Evolutionary conservation across 2,888 invertebrate species (phyloP).

Genomic region (Pristionchus fissidentatus): DNA sequence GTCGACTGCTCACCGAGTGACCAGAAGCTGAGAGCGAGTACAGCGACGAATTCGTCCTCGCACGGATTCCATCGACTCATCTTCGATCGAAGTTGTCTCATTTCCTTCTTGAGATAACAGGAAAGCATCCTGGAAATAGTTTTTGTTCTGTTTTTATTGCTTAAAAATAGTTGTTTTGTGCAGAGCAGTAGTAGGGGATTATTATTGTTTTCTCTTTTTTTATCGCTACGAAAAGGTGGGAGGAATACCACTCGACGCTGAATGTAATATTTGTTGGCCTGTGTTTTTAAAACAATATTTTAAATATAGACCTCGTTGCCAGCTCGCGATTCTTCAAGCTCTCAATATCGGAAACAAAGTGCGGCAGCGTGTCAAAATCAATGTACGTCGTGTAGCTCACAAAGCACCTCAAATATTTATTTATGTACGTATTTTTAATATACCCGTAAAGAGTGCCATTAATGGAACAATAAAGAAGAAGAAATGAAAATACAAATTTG

Average conservation of each 20-base stretch:
- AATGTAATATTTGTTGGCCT: too few species aligned
- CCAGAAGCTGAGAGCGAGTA: slow-evolving; percentile 10
- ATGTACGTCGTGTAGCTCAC: slow-evolving; percentile 3
- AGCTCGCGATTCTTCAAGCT: neutral
- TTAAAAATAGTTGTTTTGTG: neutral
- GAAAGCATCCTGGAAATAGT: neutral
- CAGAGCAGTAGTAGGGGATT: too few species aligned
- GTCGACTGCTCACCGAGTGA: neutral
- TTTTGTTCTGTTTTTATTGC: neutral
- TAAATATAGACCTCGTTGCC: neutral
- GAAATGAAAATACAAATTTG: too few species aligned
- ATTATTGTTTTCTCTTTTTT: too few species aligned
- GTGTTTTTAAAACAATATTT: neutral
- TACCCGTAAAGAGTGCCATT: too few species aligned
- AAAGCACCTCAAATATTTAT: slow-evolving; percentile 34
- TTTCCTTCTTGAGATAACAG: neutral
- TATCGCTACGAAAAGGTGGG: too few species aligned
- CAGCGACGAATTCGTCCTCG: slow-evolving; percentile 12
- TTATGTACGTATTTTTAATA: too few species aligned
- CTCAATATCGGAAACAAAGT: neutral
- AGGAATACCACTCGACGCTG: too few species aligned
- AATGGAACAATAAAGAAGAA: too few species aligned
- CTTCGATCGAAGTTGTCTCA: neutral
- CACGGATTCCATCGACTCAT: slow-evolving; percentile 14
- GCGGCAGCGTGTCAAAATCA: neutral